Conservation (phyloP, 2,888 invertebrate genomes). For the Thymelicus sylvestris region DNA sequence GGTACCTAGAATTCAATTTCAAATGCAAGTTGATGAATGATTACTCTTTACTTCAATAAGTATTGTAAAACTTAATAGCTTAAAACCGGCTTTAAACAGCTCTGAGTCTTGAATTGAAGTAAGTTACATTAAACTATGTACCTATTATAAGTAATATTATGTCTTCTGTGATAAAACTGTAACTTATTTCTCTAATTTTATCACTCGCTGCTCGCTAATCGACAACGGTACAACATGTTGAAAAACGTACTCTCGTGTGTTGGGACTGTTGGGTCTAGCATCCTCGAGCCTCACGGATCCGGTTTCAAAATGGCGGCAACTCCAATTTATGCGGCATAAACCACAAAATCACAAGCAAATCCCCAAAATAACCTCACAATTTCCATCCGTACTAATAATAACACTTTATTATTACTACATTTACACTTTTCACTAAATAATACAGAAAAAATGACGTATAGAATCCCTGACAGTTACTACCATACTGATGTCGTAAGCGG, state of each 20-base stretch:
- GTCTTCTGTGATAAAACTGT: no score
- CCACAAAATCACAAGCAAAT: neutral
- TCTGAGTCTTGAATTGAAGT: no score
- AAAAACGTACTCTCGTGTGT: slow-evolving; percentile 5
- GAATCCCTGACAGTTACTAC: slow-evolving; percentile 31
- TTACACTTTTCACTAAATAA: slow-evolving; percentile 12
- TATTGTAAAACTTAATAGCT: no score
- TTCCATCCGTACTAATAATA: neutral
- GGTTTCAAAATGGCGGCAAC: slow-evolving; percentile 22
- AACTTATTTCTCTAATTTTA: neutral
- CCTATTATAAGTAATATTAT: no score
- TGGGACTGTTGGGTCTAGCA: slow-evolving; percentile 1
- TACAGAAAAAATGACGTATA: slow-evolving; percentile 35
- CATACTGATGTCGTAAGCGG: slow-evolving; percentile 32
- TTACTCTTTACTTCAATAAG: no score
- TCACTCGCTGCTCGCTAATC: slow-evolving; percentile 8
- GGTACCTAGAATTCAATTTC: no score
- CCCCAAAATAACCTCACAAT: neutral
- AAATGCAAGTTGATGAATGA: no score
- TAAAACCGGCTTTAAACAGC: no score
- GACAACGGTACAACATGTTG: slow-evolving; percentile 2
- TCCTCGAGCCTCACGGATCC: neutral
- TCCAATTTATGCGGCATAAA: neutral
- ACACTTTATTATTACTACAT: neutral
- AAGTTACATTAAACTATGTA: no score